These are phyloP conservation scores for Crypturellus undulatus DNA, from an alignment of 2,113 vertebrate species.

Conservation along the genomic window DNA sequence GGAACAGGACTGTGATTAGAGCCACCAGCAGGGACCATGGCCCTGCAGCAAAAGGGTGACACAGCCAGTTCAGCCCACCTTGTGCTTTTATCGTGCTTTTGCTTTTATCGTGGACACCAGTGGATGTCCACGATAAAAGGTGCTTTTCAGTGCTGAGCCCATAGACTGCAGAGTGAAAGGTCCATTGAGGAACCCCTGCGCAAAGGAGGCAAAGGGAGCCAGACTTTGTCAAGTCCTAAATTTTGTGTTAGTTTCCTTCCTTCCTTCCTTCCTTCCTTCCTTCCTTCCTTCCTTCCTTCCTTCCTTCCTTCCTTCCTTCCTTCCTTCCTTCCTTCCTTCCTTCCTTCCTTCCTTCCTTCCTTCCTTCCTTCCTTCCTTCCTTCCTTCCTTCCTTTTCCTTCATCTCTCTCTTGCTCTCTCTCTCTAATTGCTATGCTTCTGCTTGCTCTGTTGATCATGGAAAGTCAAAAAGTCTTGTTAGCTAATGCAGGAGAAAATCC, in stretches of 20 bases:
- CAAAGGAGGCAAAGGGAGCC: neutral
- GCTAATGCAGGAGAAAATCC: neutral
- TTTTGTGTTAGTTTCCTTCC: no score
- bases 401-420: neutral
- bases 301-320: neutral
- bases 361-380: no score
- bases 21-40: neutral
- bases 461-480: neutral
- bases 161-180: neutral
- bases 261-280: neutral
- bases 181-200: neutral
- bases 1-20: no score
- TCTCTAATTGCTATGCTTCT: neutral
- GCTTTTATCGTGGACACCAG: no score
- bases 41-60: neutral
- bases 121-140: neutral
- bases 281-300: no score
- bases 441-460: neutral
- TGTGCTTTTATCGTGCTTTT: no score
- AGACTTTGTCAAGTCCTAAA: no score
- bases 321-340: no score
- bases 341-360: neutral
- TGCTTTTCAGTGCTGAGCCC: neutral
- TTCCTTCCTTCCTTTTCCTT: neutral
- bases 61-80: accelerated